Percentiles rank a stretch among this genome's conserved stretches.
These are phyloP conservation scores for Tetragonula clypearis DNA, from an alignment of 1,140 invertebrate species.

Conservation along the genomic window DNA sequence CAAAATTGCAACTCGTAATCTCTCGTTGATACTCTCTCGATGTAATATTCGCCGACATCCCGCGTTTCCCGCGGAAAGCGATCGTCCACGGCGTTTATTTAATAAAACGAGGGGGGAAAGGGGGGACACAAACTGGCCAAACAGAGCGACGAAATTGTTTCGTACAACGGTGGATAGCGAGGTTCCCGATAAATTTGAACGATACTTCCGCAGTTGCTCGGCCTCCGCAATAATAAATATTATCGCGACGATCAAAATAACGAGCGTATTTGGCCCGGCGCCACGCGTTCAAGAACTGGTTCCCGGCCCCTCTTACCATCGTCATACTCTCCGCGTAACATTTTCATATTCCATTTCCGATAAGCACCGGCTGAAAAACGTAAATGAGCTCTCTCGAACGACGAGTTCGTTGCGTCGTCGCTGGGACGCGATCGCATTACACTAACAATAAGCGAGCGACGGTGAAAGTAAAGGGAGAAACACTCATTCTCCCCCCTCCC, in stretches of 20 bases:
- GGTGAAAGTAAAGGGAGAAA: neutral
- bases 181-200: constrained; percentile 7
- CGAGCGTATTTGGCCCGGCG: constrained; percentile 25
- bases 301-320: neutral
- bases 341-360: constrained; percentile 32
- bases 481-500: neutral
- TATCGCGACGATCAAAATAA: constrained; percentile 7
- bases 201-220: constrained; percentile 8
- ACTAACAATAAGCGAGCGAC: neutral
- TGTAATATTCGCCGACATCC: neutral
- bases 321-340: neutral
- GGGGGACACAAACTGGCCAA: neutral
- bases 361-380: neutral
- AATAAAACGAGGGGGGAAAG: neutral
- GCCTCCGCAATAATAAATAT: constrained; percentile 9
- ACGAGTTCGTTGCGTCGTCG: neutral
- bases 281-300: neutral
- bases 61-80: neutral
- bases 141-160: neutral
- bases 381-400: neutral
- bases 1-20: constrained; percentile 24
- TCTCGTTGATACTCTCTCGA: neutral
- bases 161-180: too few relatives aligned
- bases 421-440: neutral
- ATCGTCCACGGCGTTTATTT: neutral